Conservation (phyloP, 1,140 invertebrate genomes). For the Panagrolaimus sp. region DNA sequence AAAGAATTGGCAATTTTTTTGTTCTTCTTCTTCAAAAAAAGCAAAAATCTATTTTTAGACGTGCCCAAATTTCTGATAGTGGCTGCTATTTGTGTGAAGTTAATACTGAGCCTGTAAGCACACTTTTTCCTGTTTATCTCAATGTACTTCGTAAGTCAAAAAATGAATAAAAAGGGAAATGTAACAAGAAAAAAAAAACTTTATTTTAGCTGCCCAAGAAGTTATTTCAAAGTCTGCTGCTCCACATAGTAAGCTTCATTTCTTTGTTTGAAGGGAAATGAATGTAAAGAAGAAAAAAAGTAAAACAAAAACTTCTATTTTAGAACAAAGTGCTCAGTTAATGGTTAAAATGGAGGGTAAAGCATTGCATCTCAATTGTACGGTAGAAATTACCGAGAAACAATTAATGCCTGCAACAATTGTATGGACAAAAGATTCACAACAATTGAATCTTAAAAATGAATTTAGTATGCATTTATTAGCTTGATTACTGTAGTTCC, state of each 20-base stretch:
- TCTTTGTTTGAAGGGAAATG: constrained; percentile 17
- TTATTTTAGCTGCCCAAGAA: constrained; percentile 4
- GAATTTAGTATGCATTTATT: constrained; percentile 18
- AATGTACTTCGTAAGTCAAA: constrained; percentile 22
- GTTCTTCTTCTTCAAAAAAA: background rate
- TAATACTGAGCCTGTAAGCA: constrained; percentile 26
- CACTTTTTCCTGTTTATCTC: constrained; percentile 25
- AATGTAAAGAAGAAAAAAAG: background rate
- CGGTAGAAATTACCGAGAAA: constrained; percentile 19
- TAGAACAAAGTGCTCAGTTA: constrained; percentile 20
- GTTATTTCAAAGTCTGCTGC: constrained; percentile 2
- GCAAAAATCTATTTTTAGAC: constrained; percentile 15
- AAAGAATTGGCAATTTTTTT: background rate
- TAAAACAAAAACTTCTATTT: background rate
- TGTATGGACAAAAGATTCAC: constrained; percentile 25
- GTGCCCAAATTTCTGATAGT: constrained; percentile 21
- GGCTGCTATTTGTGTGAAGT: constrained; percentile 32
- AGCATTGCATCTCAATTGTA: constrained; percentile 24
- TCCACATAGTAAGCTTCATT: constrained; percentile 8
- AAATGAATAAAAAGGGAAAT: background rate
- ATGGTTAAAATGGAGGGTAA: constrained; percentile 19
- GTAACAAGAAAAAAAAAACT: background rate
- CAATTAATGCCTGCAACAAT: constrained; percentile 20
- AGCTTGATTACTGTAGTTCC: background rate
- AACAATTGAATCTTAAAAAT: constrained; percentile 21